These are phyloP conservation scores for Ichneumon xanthorius DNA, from an alignment of 2,888 invertebrate genomes.

Conservation along the genomic window DNA sequence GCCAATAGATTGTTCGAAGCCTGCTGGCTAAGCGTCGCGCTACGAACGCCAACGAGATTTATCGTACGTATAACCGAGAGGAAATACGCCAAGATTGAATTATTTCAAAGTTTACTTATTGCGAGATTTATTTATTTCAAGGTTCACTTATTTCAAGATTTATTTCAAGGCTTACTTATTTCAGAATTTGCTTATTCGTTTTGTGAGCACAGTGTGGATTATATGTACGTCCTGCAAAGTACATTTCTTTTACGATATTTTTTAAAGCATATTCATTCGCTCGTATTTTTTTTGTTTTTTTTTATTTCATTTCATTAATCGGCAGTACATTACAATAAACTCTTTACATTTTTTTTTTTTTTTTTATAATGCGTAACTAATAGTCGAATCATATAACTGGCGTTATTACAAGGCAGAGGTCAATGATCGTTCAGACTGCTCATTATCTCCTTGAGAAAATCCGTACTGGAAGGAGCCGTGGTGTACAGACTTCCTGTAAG, in stretches of 20 bases:
- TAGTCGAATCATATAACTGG: slow-evolving; percentile 15
- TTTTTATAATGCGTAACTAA: slow-evolving; percentile 50
- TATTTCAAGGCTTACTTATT: too few species aligned
- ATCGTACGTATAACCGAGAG: background rate
- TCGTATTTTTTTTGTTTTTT: background rate
- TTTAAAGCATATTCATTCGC: too few species aligned
- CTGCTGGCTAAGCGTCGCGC: slow-evolving; percentile 6
- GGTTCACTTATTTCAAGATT: too few species aligned
- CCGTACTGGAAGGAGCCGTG: slow-evolving; percentile 86
- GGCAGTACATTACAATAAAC: slow-evolving; percentile 57
- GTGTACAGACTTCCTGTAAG: slow-evolving; percentile 88
- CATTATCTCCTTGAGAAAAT: slow-evolving; percentile 83
- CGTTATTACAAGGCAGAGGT: slow-evolving; percentile 25
- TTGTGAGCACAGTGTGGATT: background rate
- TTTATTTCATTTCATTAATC: slow-evolving; percentile 52
- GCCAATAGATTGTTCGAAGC: background rate
- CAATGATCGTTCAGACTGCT: slow-evolving; percentile 68
- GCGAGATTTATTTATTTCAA: too few species aligned
- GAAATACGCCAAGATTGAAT: background rate
- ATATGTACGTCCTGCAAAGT: background rate
- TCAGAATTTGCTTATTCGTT: background rate
- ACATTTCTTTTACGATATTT: slow-evolving; percentile 2
- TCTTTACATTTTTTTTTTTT: slow-evolving; percentile 55
- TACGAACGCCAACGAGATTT: background rate
- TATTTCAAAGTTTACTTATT: too few species aligned